Conservation (phyloP, 2,797 vertebrate species). For the Tachyglossus aculeatus region DNA sequence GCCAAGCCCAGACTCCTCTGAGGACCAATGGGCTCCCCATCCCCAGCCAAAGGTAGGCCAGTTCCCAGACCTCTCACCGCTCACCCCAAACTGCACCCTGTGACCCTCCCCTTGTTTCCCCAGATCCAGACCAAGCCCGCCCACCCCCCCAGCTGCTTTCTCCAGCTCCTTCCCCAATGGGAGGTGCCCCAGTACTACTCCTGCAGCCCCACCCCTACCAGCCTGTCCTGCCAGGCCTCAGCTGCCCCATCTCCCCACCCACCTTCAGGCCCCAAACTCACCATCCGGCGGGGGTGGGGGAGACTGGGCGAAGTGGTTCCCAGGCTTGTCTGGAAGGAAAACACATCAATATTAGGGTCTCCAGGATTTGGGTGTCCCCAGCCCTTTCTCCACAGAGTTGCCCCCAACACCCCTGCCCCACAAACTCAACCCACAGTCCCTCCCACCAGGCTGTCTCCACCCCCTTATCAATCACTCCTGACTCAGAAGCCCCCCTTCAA, state of each 20-base stretch:
- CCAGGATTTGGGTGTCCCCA: background rate
- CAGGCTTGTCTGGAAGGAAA: slow-evolving; percentile 76
- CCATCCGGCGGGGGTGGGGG: slow-evolving; percentile 70
- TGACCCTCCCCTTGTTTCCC: background rate
- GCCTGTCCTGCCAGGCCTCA: background rate
- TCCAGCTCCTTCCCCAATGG: background rate
- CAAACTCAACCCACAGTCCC: too few relatives aligned
- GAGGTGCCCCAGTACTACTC: background rate
- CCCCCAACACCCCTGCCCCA: too few relatives aligned
- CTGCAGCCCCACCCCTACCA: too few relatives aligned
- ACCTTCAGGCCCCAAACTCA: slow-evolving; percentile 56
- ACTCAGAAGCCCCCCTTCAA: too few relatives aligned
- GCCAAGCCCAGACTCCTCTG: background rate
- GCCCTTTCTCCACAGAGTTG: background rate
- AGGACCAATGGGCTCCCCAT: background rate
- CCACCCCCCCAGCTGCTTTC: background rate
- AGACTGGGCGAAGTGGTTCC: slow-evolving; percentile 70
- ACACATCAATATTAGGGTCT: background rate
- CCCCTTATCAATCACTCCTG: too few relatives aligned
- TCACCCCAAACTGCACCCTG: too few relatives aligned
- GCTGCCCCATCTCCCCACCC: background rate
- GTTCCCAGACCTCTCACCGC: background rate
- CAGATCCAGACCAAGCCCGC: background rate
- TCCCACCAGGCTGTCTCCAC: background rate
- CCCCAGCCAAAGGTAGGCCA: background rate